Evolutionary conservation across 2,113 vertebrate genomes (phyloP).

Genomic region (Callospermophilus lateralis): DNA sequence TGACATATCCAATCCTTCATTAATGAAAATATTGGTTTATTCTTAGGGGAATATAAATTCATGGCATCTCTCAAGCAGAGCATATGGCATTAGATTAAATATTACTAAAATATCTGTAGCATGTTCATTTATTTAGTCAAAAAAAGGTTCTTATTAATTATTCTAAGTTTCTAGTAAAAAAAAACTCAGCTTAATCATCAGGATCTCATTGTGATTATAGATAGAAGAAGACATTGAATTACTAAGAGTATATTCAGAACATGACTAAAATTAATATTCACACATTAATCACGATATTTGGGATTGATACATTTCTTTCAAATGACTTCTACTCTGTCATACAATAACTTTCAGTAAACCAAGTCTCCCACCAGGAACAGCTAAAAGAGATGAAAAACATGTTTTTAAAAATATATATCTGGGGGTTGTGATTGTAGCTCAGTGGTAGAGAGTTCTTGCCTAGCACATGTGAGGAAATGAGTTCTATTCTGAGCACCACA

Average conservation of each 20-base stretch:
- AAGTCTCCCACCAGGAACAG: not conserved
- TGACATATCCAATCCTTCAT: slow-evolving; percentile 45
- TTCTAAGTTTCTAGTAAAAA: slow-evolving; percentile 5
- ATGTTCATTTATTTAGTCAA: not conserved
- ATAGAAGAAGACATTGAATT: slow-evolving; percentile 29
- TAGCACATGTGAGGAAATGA: too few species aligned
- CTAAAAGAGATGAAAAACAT: not conserved
- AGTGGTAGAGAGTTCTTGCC: too few species aligned
- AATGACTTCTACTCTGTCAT: not conserved
- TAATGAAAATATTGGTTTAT: slow-evolving; percentile 55
- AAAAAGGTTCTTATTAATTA: slow-evolving; percentile 21
- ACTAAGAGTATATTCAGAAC: slow-evolving; percentile 9
- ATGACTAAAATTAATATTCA: slow-evolving; percentile 49
- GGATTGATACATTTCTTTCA: not conserved
- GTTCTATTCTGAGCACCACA: too few species aligned
- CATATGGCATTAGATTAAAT: slow-evolving; percentile 4
- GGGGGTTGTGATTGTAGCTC: too few species aligned
- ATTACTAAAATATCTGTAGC: not conserved
- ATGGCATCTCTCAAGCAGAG: not conserved
- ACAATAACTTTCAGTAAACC: not conserved
- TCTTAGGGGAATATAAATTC: not conserved
- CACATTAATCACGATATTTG: not conserved
- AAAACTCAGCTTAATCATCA: not conserved
- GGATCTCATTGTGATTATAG: not conserved
- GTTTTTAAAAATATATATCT: not conserved